These are phyloP conservation scores for Alligator sinensis DNA, from an alignment of 2,113 vertebrate genomes.

Conservation along the genomic window DNA sequence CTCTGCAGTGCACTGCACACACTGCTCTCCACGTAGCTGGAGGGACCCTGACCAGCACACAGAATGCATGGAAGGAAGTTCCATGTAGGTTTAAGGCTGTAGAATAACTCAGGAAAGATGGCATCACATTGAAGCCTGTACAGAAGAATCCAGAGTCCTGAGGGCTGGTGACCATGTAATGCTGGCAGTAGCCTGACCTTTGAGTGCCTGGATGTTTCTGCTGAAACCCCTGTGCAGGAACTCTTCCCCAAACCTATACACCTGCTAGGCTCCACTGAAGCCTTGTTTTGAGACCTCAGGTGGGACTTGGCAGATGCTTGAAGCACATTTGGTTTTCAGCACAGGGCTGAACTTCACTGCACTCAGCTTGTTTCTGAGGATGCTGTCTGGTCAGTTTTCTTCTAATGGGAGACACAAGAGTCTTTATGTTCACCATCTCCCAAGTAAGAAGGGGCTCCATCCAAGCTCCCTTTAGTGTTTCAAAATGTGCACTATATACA, in stretches of 20 bases:
- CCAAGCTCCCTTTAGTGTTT: neutral
- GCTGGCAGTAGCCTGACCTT: neutral
- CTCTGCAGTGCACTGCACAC: neutral
- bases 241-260: neutral
- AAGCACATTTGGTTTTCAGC: no score
- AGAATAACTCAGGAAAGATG: neutral
- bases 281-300: neutral
- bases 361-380: neutral
- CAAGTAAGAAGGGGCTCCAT: neutral
- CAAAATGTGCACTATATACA: neutral
- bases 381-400: neutral
- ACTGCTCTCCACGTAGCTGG: neutral
- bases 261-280: neutral
- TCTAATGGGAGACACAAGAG: neutral
- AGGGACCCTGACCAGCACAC: neutral
- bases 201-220: neutral
- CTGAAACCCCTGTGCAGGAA: neutral
- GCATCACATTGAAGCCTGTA: neutral
- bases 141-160: neutral
- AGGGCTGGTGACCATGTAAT: neutral
- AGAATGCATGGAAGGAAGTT: neutral
- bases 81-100: neutral
- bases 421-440: neutral
- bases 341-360: no score
- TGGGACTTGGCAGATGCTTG: neutral